Percentiles rank a stretch among this genome's conserved stretches.
phyloP scores from a whole-genome alignment of 2,888 invertebrate genomes.

The Dasysyrphus albostriatus region DNA sequence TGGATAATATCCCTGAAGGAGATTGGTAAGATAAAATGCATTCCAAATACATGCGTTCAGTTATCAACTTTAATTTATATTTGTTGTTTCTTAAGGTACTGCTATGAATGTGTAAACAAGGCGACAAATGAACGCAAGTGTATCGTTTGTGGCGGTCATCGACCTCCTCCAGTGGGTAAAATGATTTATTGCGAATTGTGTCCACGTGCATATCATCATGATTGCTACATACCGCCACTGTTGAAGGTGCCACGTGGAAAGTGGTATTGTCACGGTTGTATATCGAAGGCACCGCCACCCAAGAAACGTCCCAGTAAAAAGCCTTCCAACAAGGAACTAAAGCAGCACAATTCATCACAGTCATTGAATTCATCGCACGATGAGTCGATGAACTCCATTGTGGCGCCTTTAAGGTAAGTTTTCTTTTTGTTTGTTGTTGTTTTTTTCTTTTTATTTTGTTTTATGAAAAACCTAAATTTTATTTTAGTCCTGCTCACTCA shows the following conservation, averaged over 20 bases:
- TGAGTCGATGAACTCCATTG: conserved; percentile 82
- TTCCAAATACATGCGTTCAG: not conserved
- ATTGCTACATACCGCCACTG: conserved; percentile 95
- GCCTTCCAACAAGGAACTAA: conserved; percentile 81
- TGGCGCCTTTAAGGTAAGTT: conserved; percentile 82
- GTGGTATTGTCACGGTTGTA: conserved; percentile 95
- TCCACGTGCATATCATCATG: conserved; percentile 95
- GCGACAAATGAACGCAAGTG: conserved; percentile 96
- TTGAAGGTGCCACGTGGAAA: conserved; percentile 92
- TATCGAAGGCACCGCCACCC: conserved; percentile 92
- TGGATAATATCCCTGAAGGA: conserved; percentile 98
- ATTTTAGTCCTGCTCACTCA: conserved; percentile 87
- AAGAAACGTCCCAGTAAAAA: conserved; percentile 87
- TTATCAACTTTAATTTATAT: too few species aligned
- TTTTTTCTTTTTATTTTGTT: conserved; percentile 20
- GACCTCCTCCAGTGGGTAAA: conserved; percentile 85
- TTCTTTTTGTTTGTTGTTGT: conserved; percentile 25
- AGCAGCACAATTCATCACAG: conserved; percentile 80
- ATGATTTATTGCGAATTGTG: conserved; percentile 95
- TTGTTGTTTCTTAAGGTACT: conserved; percentile 88
- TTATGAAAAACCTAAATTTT: conserved; percentile 13
- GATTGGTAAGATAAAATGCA: conserved; percentile 91
- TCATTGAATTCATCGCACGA: conserved; percentile 83
- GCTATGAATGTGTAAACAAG: conserved; percentile 97
- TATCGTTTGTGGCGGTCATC: conserved; percentile 94